Evolutionary conservation across 2,888 invertebrate genomes (phyloP).

Genomic region (Bellardia pandia): DNA sequence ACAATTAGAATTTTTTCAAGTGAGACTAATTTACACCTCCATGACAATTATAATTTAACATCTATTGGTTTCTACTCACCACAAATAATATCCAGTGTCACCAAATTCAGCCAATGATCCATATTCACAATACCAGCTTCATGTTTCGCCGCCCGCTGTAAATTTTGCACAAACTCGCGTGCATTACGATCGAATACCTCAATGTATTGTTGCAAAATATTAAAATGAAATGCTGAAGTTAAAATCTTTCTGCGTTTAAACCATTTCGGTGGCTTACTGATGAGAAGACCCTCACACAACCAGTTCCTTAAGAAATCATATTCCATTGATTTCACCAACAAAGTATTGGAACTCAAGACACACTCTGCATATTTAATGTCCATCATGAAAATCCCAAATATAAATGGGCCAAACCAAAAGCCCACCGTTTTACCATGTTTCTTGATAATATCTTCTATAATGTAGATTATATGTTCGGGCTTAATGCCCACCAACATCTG

Average conservation of each 20-base stretch:
- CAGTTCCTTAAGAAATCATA: conserved; percentile 76
- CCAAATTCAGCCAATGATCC: conserved; percentile 85
- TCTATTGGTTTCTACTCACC: conserved; percentile 82
- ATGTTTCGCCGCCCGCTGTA: conserved; percentile 84
- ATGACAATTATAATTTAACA: too few relatives aligned
- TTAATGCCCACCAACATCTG: conserved; percentile 83
- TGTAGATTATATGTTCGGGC: conserved; percentile 80
- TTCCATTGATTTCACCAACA: conserved; percentile 75
- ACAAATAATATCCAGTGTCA: conserved; percentile 78
- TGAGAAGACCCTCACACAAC: conserved; percentile 78
- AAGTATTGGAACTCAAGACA: conserved; percentile 71
- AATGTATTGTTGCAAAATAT: conserved; percentile 89
- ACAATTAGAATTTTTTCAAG: too few relatives aligned
- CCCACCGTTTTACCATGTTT: conserved; percentile 76
- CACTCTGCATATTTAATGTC: conserved; percentile 74
- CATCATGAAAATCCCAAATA: conserved; percentile 76
- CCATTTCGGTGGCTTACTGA: conserved; percentile 85
- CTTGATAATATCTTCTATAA: conserved; percentile 81
- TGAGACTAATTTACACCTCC: too few relatives aligned
- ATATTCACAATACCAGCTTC: conserved; percentile 85
- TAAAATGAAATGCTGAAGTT: conserved; percentile 91
- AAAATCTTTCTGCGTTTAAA: conserved; percentile 87
- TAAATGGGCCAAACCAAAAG: conserved; percentile 74
- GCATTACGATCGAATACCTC: conserved; percentile 88
- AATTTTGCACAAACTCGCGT: conserved; percentile 83